These are phyloP conservation scores for Thymelicus sylvestris DNA, from an alignment of 2,888 invertebrate genomes.

Conservation along the genomic window DNA sequence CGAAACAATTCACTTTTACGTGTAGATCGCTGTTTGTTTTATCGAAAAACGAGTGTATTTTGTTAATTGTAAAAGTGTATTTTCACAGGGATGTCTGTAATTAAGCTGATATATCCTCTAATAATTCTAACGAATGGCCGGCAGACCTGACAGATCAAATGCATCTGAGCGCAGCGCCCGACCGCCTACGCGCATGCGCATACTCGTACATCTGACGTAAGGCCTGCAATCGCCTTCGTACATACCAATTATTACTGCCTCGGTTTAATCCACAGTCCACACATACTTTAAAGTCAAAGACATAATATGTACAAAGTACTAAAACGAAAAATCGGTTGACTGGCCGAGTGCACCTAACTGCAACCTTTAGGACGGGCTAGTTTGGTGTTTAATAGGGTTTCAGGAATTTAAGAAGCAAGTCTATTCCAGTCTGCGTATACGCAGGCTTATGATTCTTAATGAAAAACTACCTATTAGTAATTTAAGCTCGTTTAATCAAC, in stretches of 20 bases:
- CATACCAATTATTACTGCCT: slow-evolving; percentile 39
- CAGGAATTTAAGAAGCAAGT: no score
- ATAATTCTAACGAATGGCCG: slow-evolving; percentile 6
- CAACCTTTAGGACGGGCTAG: no score
- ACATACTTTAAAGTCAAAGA: slow-evolving; percentile 6
- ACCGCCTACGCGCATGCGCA: slow-evolving; percentile 46
- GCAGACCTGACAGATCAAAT: slow-evolving; percentile 20
- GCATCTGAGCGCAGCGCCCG: slow-evolving; percentile 10
- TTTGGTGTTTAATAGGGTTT: no score
- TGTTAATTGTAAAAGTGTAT: no score
- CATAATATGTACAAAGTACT: no score
- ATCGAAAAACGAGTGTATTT: neutral
- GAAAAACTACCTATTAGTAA: no score
- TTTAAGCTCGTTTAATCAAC: no score
- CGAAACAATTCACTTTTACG: neutral
- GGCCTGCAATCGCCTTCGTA: slow-evolving; percentile 57
- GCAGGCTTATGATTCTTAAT: no score
- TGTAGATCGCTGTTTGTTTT: neutral
- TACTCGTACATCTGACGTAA: slow-evolving; percentile 61
- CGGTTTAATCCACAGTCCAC: slow-evolving; percentile 26
- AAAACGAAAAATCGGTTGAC: no score
- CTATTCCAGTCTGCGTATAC: no score
- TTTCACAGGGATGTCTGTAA: neutral
- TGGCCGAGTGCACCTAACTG: no score
- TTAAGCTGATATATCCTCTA: slow-evolving; percentile 11